Percentiles rank a stretch among this genome's conserved stretches.
phyloP scores from a whole-genome alignment of 2,797 vertebrate species.

The Gymnoscopelus microlampas region DNA sequence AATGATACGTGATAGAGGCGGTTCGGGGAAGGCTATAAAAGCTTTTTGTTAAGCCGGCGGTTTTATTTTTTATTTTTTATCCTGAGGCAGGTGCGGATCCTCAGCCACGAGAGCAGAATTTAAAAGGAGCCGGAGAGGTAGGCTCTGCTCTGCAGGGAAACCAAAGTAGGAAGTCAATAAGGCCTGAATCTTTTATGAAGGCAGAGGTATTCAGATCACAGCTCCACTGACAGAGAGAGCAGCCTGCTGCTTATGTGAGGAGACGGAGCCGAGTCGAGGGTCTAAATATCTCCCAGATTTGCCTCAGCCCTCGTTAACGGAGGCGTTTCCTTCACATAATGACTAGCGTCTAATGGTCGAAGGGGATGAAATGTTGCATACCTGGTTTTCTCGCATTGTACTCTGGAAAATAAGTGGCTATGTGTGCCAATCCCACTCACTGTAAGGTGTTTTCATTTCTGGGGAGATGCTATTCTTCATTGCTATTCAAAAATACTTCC shows the following conservation, averaged over 20 bases:
- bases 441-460: slow-evolving; percentile 38
- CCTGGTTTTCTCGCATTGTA: slow-evolving; percentile 15
- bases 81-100: slow-evolving; percentile 65
- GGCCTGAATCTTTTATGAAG: slow-evolving; percentile 93
- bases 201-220: slow-evolving; percentile 92
- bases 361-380: slow-evolving; percentile 11
- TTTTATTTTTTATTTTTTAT: slow-evolving; percentile 33
- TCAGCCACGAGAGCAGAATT: slow-evolving; percentile 75
- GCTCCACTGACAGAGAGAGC: slow-evolving; percentile 80
- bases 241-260: slow-evolving; percentile 83
- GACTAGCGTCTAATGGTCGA: slow-evolving; percentile 13
- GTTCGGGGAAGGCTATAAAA: slow-evolving; percentile 61
- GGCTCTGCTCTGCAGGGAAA: slow-evolving; percentile 65
- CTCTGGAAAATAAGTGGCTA: slow-evolving; percentile 13
- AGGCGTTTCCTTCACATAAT: slow-evolving; percentile 50
- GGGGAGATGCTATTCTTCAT: slow-evolving; percentile 54
- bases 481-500: slow-evolving; percentile 29
- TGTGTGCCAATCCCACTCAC: not conserved
- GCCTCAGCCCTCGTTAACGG: slow-evolving; percentile 72
- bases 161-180: slow-evolving; percentile 86
- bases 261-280: slow-evolving; percentile 68
- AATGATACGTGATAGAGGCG: slow-evolving; percentile 39
- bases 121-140: slow-evolving; percentile 69
- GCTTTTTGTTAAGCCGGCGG: slow-evolving; percentile 38
- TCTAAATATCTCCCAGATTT: slow-evolving; percentile 67